Evolutionary conservation across 2,113 vertebrate genomes (phyloP).

Genomic region (Ploceus nigricollis): DNA sequence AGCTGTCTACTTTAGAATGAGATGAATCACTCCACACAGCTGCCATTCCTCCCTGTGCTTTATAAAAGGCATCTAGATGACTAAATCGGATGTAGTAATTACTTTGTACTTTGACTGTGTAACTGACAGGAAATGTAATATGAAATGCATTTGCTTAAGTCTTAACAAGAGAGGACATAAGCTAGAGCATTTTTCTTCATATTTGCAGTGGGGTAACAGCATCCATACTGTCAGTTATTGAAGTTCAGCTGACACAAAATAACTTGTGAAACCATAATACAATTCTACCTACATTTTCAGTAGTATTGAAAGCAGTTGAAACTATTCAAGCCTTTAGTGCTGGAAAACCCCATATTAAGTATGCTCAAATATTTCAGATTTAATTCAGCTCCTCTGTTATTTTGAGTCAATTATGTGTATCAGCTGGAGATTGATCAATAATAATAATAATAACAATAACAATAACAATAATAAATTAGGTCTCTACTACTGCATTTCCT

Average conservation of each 20-base stretch:
- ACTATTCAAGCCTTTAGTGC: not conserved
- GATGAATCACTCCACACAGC: constrained; percentile 45
- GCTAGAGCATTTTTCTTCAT: constrained; percentile 25
- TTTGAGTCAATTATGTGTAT: constrained; percentile 58
- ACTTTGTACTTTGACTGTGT: constrained; percentile 41
- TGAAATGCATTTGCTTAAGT: constrained; percentile 51
- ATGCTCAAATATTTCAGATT: not conserved
- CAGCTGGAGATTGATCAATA: constrained; percentile 4
- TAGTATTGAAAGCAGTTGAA: not conserved
- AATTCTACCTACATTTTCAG: not conserved
- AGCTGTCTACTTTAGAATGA: constrained; percentile 32
- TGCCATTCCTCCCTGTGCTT: constrained; percentile 21
- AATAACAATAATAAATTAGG: constrained; percentile 13
- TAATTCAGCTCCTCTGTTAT: constrained; percentile 33
- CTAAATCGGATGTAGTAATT: constrained; percentile 60
- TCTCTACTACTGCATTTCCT: constrained; percentile 9
- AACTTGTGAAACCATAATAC: not conserved
- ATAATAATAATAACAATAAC: constrained; percentile 19
- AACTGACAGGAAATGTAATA: constrained; percentile 54
- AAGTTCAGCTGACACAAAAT: constrained; percentile 5
- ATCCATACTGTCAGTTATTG: not conserved
- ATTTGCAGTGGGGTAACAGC: not conserved
- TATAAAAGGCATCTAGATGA: constrained; percentile 46
- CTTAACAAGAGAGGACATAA: constrained; percentile 30
- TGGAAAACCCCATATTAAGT: not conserved